Evolutionary conservation across 1,140 invertebrate species (phyloP), one percentile per base, ranked within the genome.

Genomic region (Cherax quadricarinatus): DNA sequence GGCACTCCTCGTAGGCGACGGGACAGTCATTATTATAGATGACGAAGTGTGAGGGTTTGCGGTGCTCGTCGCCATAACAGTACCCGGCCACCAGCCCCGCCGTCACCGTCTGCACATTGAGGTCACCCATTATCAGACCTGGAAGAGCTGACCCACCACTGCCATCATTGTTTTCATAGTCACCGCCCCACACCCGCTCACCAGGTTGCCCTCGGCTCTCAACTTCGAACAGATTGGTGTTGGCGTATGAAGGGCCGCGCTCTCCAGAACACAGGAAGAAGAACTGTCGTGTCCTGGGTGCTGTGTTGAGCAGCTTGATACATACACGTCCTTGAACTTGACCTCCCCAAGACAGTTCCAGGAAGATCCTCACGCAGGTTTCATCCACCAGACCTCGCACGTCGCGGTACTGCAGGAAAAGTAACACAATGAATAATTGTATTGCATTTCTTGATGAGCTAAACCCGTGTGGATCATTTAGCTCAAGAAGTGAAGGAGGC

Each of bases 171-270:
- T 80, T 86, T 30, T 87, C 49, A 49, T 91, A 91, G 83, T 91
- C 90, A 16, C 90, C 90, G 48, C 90, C 90, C 90, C 90, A 91
- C 21, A 91, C 85, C 24, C 84, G 30, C 90, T 91, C 85, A 10
- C 78, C 90, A 4, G 78, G 79, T 78, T 70, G 75, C 18, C 90
- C 90, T 9, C 90, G 73, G 30, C 60, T 81, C 62, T 91, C 90
- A 78, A 86, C 79, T 41, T 86, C 84, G 21, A 91, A 60, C 24
- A 87, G 48, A 24, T 60, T 24, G 30, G 90, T 91, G 90, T 81
- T 81, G 30, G 41, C 60, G 78, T 91, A 91, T 16, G 90, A 91
- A 1, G 84, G 90, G 10, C 90, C 90, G 0, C 78, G 78, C 57
- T 91, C 90, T 4, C 90, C 90, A 12, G 90, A 82, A 48, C 90